Conservation (phyloP, 1,140 invertebrate genomes). For the Copidosoma floridanum region DNA sequence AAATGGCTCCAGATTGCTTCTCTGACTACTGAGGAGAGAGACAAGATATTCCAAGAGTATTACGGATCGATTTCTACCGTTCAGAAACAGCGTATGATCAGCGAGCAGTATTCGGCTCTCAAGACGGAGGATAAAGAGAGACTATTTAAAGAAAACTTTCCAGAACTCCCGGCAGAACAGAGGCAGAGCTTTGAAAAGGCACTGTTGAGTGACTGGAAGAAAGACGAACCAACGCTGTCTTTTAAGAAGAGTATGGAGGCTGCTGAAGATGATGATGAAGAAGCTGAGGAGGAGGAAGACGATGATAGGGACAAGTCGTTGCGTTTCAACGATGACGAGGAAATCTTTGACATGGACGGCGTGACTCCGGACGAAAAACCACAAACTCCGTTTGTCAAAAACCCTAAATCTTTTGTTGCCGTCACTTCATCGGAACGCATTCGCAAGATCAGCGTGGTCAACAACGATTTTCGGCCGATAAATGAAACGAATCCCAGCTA, state of each 20-base stretch:
- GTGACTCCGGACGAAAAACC: conserved; percentile 56
- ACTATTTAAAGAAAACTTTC: conserved; percentile 55
- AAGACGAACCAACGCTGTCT: neutral
- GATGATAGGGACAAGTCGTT: conserved; percentile 38
- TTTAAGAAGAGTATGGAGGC: conserved; percentile 2
- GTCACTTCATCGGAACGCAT: conserved; percentile 49
- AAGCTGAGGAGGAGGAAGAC: conserved; percentile 17
- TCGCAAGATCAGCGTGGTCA: conserved; percentile 55
- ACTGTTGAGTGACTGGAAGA: conserved; percentile 47
- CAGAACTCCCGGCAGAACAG: conserved; percentile 49
- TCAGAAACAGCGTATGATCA: conserved; percentile 53
- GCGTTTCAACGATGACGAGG: conserved; percentile 52
- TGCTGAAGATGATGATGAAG: conserved; percentile 6
- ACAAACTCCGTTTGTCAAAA: conserved; percentile 28
- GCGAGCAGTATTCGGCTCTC: conserved; percentile 50
- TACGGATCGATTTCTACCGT: conserved; percentile 47
- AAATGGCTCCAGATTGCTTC: conserved; percentile 55
- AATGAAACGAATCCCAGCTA: conserved; percentile 40
- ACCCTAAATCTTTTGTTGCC: conserved; percentile 51
- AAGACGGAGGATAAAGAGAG: conserved; percentile 51
- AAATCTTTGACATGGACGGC: conserved; percentile 69
- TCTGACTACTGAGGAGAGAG: conserved; percentile 45
- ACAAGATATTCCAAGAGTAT: conserved; percentile 50
- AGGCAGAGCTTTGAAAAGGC: conserved; percentile 51
- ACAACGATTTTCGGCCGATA: conserved; percentile 64